phyloP scores from a whole-genome alignment of 2,888 invertebrate genomes.

The Drosophila cognata region DNA sequence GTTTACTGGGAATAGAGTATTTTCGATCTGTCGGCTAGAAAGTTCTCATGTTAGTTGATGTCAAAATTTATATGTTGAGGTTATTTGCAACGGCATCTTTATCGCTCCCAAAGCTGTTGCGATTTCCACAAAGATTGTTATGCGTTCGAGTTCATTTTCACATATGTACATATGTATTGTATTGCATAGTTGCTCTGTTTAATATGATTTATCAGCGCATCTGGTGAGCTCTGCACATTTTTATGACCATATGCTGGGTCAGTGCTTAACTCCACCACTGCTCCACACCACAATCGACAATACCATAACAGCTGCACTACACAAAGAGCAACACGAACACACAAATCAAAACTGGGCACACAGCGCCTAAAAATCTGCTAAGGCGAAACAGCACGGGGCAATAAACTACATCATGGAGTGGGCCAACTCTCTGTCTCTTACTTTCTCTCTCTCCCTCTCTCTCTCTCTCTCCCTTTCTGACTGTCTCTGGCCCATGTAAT shows the following conservation, averaged over 20 bases:
- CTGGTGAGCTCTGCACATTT: conserved; percentile 69
- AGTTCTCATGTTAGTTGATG: background rate
- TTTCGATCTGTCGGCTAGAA: background rate
- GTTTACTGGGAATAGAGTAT: background rate
- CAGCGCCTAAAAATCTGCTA: conserved; percentile 76
- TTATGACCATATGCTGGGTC: conserved; percentile 73
- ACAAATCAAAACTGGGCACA: conserved; percentile 73
- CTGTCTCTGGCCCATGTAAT: conserved; percentile 71
- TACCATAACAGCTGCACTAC: conserved; percentile 51
- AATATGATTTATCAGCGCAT: conserved; percentile 73
- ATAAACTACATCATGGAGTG: conserved; percentile 64
- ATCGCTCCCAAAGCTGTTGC: conserved; percentile 32
- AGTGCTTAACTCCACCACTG: background rate
- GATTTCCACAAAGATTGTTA: conserved; percentile 41
- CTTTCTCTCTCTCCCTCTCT: background rate
- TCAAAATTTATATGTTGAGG: conserved; percentile 3
- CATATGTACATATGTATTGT: conserved; percentile 25
- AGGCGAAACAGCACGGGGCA: conserved; percentile 65
- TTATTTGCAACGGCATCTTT: conserved; percentile 21
- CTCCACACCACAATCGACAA: conserved; percentile 14
- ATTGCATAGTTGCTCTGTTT: conserved; percentile 48
- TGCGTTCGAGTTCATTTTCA: conserved; percentile 50
- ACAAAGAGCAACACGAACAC: conserved; percentile 42
- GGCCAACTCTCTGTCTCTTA: conserved; percentile 6
- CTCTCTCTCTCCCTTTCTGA: conserved; percentile 12